These are phyloP conservation scores for Neofelis nebulosa DNA, from an alignment of 2,113 vertebrate species.

Conservation along the genomic window DNA sequence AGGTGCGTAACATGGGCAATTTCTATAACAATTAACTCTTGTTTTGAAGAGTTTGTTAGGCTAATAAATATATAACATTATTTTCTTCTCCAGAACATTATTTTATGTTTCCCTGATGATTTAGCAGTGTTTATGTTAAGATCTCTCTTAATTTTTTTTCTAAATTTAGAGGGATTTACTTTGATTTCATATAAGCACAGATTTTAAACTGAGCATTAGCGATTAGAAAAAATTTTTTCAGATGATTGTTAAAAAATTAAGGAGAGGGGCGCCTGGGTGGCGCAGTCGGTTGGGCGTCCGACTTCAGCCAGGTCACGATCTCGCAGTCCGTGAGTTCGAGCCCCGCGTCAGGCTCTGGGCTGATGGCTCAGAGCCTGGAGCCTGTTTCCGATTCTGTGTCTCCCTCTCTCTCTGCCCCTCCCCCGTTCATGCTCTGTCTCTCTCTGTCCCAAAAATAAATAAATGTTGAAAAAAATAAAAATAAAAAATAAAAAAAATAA, in stretches of 20 bases:
- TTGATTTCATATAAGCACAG: background rate
- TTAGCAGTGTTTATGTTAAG: background rate
- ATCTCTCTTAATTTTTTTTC: background rate
- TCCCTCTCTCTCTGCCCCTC: too few relatives aligned
- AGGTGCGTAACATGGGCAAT: background rate
- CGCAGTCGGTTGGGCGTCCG: too few relatives aligned
- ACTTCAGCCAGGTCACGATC: too few relatives aligned
- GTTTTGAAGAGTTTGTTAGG: background rate
- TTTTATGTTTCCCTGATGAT: background rate
- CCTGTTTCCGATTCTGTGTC: too few relatives aligned
- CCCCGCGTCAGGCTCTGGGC: too few relatives aligned
- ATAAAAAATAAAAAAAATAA: too few relatives aligned
- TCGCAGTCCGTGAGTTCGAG: too few relatives aligned
- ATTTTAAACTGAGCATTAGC: background rate
- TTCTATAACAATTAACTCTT: background rate
- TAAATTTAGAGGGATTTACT: background rate
- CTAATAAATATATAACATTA: background rate
- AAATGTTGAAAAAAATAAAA: too few relatives aligned
- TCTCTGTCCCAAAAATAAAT: too few relatives aligned
- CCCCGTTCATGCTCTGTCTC: too few relatives aligned
- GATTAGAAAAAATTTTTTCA: slow-evolving; percentile 15
- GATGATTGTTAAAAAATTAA: background rate
- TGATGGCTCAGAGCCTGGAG: too few relatives aligned
- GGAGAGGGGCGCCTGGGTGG: too few relatives aligned
- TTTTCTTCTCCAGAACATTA: background rate